phyloP scores from a whole-genome alignment of 2,888 invertebrate genomes.

The Synanthedon vespiformis region DNA sequence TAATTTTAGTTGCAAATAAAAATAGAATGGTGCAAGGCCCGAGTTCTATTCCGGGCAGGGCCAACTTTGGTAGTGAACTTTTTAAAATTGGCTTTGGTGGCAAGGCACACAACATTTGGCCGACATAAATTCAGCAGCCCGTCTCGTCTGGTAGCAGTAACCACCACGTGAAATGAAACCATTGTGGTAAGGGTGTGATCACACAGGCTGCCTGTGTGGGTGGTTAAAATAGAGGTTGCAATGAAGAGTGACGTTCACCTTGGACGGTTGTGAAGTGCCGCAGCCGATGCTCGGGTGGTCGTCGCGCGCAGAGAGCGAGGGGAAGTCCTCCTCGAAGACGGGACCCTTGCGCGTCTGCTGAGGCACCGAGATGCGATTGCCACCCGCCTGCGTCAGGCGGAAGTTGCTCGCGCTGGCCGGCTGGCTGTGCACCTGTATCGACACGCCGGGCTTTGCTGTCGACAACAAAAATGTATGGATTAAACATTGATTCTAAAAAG shows the following conservation, averaged over 20 bases:
- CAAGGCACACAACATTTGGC: too few relatives aligned
- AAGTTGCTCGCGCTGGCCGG: constrained; percentile 60
- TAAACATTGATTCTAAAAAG: too few relatives aligned
- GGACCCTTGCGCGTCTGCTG: constrained; percentile 32
- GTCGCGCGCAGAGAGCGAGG: constrained; percentile 36
- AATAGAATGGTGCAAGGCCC: neutral
- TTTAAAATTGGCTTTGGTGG: too few relatives aligned
- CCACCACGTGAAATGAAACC: neutral
- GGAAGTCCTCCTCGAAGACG: constrained; percentile 26
- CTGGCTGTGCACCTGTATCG: constrained; percentile 60
- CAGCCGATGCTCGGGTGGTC: constrained; percentile 58
- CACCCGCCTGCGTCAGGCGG: constrained; percentile 43
- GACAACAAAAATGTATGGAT: too few relatives aligned
- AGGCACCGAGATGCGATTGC: constrained; percentile 39
- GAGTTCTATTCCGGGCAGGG: too few relatives aligned
- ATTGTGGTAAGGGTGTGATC: too few relatives aligned
- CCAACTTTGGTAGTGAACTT: too few relatives aligned
- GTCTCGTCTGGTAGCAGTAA: neutral
- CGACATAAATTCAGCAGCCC: too few relatives aligned
- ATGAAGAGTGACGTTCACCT: constrained; percentile 23
- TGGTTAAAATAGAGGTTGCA: too few relatives aligned
- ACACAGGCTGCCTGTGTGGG: too few relatives aligned
- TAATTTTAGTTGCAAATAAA: too few relatives aligned
- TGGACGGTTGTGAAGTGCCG: constrained; percentile 41
- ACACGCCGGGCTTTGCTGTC: constrained; percentile 59